Evolutionary conservation across 2,797 vertebrate species (phyloP), one percentile per base, ranked within the genome.

Genomic region (Darevskia mixta): DNA sequence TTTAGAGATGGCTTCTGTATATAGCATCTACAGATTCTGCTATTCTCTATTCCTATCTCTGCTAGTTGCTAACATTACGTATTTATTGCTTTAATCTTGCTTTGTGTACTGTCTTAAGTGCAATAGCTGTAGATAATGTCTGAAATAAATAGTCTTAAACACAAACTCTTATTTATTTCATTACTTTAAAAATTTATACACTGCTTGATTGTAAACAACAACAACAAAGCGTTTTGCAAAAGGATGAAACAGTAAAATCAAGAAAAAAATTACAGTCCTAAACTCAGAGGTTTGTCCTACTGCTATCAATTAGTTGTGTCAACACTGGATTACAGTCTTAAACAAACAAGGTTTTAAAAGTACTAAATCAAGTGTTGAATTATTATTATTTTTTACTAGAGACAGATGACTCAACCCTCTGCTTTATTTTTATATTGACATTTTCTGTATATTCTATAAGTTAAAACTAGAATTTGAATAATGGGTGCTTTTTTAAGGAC

Each of bases 371-470:
- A 17, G 18, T 67, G 18, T 25, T 79, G 11, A 55, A 41, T 41
- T 41, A 5, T 13, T 15, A 0, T 55, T 55, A n/a, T 49, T 55
- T 55, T 15, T 55, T 15, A 55, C 49, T 55, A 55, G 13, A 55
- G 49, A 55, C 49, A 55, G 49, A 13, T 55, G 49, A 15, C 49
- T 15, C 49, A 55, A 55, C 49, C 49, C 49, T 55, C 29, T 32
- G 61, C 2, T 83, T 93, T 86, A 80, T 69, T 58, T 69, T 41
- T 81, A 92, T 82, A 91, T 23, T 45, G 86, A 55, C 13, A n/a
- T 27, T 82, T 90, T 71, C 80, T 88, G 85, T 88, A 43, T 38
- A 61, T 73, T 73, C 55, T 87, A 0, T 83, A 90, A 38, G 43
- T 27, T 88, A 80, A 81, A n/a, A 64, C 13, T 64, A 45, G 82